Evolutionary conservation across 1,140 invertebrate genomes (phyloP).

Genomic region (Diachasmimorpha longicaudata): DNA sequence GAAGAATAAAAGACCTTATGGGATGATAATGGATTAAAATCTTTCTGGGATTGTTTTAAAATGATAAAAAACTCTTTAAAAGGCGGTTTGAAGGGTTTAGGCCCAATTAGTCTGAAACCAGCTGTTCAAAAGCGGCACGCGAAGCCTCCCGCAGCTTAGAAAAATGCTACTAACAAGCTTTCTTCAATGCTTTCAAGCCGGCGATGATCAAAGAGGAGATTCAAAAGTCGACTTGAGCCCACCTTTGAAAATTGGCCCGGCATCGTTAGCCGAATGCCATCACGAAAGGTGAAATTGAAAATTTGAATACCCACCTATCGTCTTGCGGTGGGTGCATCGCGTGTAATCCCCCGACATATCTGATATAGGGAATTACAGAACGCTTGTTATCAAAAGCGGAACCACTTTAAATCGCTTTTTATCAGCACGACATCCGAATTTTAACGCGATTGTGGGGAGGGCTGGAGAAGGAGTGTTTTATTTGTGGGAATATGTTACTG

Average conservation of each 20-base stretch:
- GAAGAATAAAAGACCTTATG: too few species aligned
- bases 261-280: slow-evolving; percentile 10
- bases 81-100: not conserved
- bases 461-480: too few species aligned
- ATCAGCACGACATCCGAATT: not conserved
- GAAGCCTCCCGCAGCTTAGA: not conserved
- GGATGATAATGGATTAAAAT: not conserved
- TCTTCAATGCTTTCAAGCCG: not conserved
- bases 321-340: slow-evolving; percentile 17
- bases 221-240: not conserved
- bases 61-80: not conserved
- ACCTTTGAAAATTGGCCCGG: slow-evolving; percentile 14
- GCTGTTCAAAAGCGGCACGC: not conserved
- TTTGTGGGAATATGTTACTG: too few species aligned
- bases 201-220: slow-evolving; percentile 15
- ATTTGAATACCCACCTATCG: slow-evolving; percentile 28
- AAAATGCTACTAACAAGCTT: not conserved
- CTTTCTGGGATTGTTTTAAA: not conserved
- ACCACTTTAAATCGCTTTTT: slow-evolving; percentile 14
- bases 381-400: slow-evolving; percentile 16
- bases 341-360: slow-evolving; percentile 2
- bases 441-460: not conserved
- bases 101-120: not conserved
- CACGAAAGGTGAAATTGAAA: slow-evolving; percentile 30
- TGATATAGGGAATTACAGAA: slow-evolving; percentile 10